Conservation (phyloP, 2,888 invertebrate species). For the Cephus spinipes region DNA sequence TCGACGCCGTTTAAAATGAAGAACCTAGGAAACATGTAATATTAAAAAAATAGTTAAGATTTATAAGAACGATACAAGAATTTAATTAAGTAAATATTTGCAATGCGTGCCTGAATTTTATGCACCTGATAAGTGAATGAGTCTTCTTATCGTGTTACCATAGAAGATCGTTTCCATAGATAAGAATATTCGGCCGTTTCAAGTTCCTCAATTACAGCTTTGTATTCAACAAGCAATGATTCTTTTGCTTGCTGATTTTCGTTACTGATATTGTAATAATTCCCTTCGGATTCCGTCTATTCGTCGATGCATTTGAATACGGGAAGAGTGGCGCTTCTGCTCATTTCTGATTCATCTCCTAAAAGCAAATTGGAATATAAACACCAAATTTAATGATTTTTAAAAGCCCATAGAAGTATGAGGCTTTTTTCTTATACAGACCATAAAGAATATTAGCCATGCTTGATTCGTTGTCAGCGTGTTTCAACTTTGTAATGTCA, state of each 20-base stretch:
- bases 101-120: neutral
- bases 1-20: too few species aligned
- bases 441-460: constrained; percentile 38
- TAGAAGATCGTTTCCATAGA: neutral
- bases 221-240: constrained; percentile 10
- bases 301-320: constrained; percentile 25
- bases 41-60: too few species aligned
- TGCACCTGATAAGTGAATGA: neutral
- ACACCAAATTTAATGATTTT: constrained; percentile 3
- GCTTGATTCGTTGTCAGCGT: constrained; percentile 43
- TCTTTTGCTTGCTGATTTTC: neutral
- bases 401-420: neutral
- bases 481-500: constrained; percentile 44
- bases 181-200: constrained; percentile 12
- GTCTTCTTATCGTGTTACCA: neutral
- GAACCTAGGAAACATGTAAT: too few species aligned
- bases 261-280: neutral
- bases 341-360: constrained; percentile 25
- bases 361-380: neutral
- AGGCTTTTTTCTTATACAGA: constrained; percentile 18
- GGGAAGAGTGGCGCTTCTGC: constrained; percentile 33
- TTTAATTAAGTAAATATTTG: neutral
- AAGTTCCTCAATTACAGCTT: constrained; percentile 15
- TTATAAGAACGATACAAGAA: neutral
- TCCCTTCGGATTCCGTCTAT: neutral